Base-by-base conservation (phyloP, 92 coral and sea anemone genomes). In the Epizoanthus illoricatus region DNA sequence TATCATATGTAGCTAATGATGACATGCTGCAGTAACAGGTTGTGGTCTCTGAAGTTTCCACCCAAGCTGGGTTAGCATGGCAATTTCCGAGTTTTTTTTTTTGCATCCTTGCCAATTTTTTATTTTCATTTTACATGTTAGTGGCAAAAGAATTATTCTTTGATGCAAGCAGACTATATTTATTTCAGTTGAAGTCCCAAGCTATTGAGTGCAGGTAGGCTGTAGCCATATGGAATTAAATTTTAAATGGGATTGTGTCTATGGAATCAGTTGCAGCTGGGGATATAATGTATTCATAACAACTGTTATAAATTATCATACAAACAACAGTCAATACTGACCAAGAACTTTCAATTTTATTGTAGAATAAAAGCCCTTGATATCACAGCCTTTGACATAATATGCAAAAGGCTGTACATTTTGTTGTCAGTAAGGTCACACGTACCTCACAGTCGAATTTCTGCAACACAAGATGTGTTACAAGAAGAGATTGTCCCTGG, bases 401-500 rank as follows among this genome's bases (percentile, higher is more conserved):
- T 66, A 58, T 78, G 18, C 5, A 20, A 62, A 78, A 63, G 82
- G 62, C 69, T 78, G 42, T 78, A 28, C 11, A 61, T 12, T 63
- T 78, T 59, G 49, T 63, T 18, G 40, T 41, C 9, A 36, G 60
- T 63, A 67, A 62, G 65, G 82, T 78, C 82, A 43, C 82, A 78
- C 82, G 82, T 78, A 78, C 82, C 20, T 12, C 82, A 45, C 82
- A 19, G 47, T 57, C 60, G 9, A 39, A 60, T 18, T 63, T 62
- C n/a, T 55, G 59, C 59, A 78, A 56, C 61, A 78, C 10, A 3
- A 75, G 19, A 28, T 61, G 12, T 20, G 69, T 63, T 28, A 54
- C 80, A 43, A 10, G 60, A 78, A 78, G 82, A 78, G 82, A 78
- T 78, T 63, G 82, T 78, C 82, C 40, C 82, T 78, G 71, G 82